Conservation (phyloP, 2,113 vertebrate genomes). For the Ondatra zibethicus region DNA sequence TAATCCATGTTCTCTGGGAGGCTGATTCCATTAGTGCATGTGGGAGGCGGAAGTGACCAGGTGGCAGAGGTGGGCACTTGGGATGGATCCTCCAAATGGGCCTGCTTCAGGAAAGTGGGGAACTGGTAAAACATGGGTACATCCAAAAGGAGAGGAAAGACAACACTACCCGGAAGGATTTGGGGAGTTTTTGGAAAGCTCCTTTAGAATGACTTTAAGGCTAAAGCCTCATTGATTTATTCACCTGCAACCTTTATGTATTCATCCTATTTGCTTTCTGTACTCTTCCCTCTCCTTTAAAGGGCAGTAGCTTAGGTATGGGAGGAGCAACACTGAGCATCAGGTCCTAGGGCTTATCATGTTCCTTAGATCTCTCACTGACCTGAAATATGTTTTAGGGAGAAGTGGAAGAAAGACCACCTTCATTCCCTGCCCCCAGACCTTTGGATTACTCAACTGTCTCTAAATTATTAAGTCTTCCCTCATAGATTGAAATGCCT, state of each 20-base stretch:
- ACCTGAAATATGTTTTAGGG: constrained; percentile 1
- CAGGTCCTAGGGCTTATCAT: background rate
- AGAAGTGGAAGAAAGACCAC: background rate
- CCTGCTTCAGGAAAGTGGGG: background rate
- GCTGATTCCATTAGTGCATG: background rate
- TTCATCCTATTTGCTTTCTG: background rate
- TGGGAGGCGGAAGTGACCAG: background rate
- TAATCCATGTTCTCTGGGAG: background rate
- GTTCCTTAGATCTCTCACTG: background rate
- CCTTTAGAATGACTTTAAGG: background rate
- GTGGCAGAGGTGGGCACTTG: background rate
- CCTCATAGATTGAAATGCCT: background rate
- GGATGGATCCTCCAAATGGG: background rate
- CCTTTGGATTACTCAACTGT: background rate
- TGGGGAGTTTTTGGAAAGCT: constrained; percentile 24
- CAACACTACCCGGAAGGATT: background rate
- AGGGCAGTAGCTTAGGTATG: background rate
- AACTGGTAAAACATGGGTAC: background rate
- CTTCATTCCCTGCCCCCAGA: background rate
- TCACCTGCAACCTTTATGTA: background rate
- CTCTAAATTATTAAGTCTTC: background rate
- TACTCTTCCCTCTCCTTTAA: background rate
- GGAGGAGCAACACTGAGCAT: background rate
- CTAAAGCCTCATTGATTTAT: background rate
- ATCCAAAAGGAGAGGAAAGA: background rate